A percentile compares a stretch with the other conserved stretches of the same genome.
Conservation (phyloP, 2,113 vertebrate species). For the Caranx ignobilis region DNA sequence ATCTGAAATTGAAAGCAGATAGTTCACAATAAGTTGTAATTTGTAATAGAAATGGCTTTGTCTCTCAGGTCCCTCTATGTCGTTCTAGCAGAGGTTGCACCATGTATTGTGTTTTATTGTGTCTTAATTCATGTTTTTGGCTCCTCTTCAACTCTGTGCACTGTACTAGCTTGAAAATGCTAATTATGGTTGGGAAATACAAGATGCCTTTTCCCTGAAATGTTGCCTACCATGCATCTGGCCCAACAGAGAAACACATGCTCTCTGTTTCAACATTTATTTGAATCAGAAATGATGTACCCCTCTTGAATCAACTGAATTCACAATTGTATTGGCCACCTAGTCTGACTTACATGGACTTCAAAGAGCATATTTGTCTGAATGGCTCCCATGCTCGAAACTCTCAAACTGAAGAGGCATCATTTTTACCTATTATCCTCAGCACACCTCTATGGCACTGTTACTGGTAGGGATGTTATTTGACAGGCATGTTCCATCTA, state of each 20-base stretch:
- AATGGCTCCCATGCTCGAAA: slow-evolving; percentile 24
- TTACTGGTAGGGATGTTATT: slow-evolving; percentile 18
- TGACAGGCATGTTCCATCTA: slow-evolving; percentile 45
- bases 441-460: slow-evolving; percentile 7
- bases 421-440: slow-evolving; percentile 42
- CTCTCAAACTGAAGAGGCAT: slow-evolving; percentile 34
- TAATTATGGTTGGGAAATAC: not conserved
- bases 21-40: not conserved
- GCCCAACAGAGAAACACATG: not conserved
- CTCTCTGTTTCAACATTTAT: slow-evolving; percentile 19
- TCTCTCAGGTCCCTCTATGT: not conserved
- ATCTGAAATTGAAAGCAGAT: slow-evolving; percentile 1
- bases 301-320: slow-evolving; percentile 2
- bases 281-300: slow-evolving; percentile 28
- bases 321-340: slow-evolving; percentile 21
- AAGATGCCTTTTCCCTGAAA: not conserved
- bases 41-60: not conserved
- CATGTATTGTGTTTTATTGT: not conserved
- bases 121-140: not conserved
- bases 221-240: not conserved
- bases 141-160: not conserved
- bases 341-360: slow-evolving; percentile 22
- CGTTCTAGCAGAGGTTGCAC: not conserved
- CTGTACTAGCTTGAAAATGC: not conserved
- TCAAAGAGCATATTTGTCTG: slow-evolving; percentile 41